These are phyloP conservation scores for Mesorhabditis spiculigera DNA, from an alignment of 2,888 invertebrate species.

Conservation along the genomic window DNA sequence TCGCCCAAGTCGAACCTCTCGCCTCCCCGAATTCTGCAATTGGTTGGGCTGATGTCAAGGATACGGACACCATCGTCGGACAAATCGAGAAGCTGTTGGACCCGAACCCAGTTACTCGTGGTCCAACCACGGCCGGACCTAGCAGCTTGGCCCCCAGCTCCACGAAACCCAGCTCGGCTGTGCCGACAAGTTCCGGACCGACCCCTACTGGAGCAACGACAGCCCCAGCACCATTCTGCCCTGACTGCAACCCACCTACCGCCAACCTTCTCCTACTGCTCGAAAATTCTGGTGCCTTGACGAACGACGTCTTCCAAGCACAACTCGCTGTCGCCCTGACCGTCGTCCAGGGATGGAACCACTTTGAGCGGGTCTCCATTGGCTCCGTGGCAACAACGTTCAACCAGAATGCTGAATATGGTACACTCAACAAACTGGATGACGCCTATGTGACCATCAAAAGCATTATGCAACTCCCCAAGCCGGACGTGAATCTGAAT, in stretches of 20 bases:
- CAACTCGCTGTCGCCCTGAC: not conserved
- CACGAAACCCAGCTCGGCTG: not conserved
- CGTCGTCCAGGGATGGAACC: not conserved
- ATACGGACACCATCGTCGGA: not conserved
- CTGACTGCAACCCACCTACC: not conserved
- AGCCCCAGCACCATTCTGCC: not conserved
- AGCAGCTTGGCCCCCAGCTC: too few species aligned
- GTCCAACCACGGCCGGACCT: not conserved
- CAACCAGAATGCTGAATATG: too few species aligned
- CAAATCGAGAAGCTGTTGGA: slow-evolving; percentile 1
- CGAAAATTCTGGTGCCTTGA: not conserved
- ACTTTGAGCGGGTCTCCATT: not conserved
- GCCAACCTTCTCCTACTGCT: not conserved
- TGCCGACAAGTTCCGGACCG: not conserved
- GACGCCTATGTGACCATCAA: too few species aligned
- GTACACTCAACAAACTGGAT: too few species aligned
- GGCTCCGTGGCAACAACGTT: not conserved
- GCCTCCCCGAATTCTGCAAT: not conserved
- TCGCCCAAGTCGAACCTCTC: not conserved
- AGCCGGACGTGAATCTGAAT: too few species aligned
- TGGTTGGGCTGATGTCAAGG: not conserved
- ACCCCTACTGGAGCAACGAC: not conserved
- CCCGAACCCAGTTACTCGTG: not conserved
- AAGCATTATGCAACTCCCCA: too few species aligned
- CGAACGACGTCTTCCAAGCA: not conserved